Percentiles rank a stretch among this genome's conserved stretches.
phyloP scores from a whole-genome alignment of 1,140 invertebrate species.

The Hormaphis cornu region DNA sequence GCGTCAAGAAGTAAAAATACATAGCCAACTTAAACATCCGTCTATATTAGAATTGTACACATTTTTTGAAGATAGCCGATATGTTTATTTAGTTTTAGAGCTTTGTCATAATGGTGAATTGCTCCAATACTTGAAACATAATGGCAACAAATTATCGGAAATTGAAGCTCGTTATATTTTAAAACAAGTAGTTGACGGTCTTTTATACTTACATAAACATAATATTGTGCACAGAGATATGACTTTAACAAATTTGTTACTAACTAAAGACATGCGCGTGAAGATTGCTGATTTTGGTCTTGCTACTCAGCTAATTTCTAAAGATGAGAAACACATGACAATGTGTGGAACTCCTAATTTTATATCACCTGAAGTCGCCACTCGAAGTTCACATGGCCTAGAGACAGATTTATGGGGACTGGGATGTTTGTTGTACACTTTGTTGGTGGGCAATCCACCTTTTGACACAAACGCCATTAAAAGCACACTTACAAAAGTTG shows the following conservation, averaged over 20 bases:
- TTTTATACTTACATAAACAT: conserved; percentile 83
- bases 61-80: conserved; percentile 81
- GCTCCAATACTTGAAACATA: conserved; percentile 64
- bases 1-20: conserved; percentile 82
- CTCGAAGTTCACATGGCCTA: conserved; percentile 77
- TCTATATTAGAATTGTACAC: conserved; percentile 80
- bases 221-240: conserved; percentile 89
- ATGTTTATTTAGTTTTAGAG: conserved; percentile 89
- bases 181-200: conserved; percentile 78
- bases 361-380: conserved; percentile 91
- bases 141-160: conserved; percentile 44
- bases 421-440: conserved; percentile 91
- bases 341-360: conserved; percentile 99
- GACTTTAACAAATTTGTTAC: conserved; percentile 81
- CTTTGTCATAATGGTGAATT: conserved; percentile 85
- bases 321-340: conserved; percentile 87
- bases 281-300: conserved; percentile 97
- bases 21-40: conserved; percentile 80
- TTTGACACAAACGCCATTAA: conserved; percentile 82
- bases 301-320: conserved; percentile 75
- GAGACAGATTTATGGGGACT: conserved; percentile 95
- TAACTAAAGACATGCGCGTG: conserved; percentile 76
- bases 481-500: conserved; percentile 78
- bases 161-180: conserved; percentile 61
- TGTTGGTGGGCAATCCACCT: conserved; percentile 82